Evolutionary conservation across 2,113 vertebrate species (phyloP).

Genomic region (Oncorhynchus nerka): DNA sequence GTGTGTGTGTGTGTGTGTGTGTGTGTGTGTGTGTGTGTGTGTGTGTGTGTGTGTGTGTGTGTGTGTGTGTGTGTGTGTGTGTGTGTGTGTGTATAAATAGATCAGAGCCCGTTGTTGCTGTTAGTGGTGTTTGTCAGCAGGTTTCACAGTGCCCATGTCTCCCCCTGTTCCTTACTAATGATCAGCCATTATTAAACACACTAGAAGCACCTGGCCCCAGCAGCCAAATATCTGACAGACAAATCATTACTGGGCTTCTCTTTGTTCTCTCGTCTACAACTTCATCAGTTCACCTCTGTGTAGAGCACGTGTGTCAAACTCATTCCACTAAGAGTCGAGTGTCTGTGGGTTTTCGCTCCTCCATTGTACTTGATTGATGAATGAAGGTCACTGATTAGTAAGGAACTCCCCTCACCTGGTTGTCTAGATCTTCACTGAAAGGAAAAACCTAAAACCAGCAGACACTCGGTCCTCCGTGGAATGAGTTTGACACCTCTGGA

Average conservation of each 20-base stretch:
- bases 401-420: too few species aligned
- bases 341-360: too few species aligned
- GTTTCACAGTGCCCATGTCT: conserved; percentile 26
- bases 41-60: neutral
- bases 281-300: conserved; percentile 43
- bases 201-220: conserved; percentile 5
- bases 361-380: too few species aligned
- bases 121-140: conserved; percentile 48
- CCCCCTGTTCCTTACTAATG: conserved; percentile 34
- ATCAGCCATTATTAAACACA: conserved; percentile 29
- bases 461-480: too few species aligned
- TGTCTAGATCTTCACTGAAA: too few species aligned
- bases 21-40: neutral
- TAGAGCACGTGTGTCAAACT: too few species aligned
- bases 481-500: too few species aligned
- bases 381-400: too few species aligned
- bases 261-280: conserved; percentile 53
- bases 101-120: conserved; percentile 50
- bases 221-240: conserved; percentile 48
- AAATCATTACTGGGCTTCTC: conserved; percentile 49
- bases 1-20: neutral
- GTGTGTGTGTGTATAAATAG: conserved; percentile 45
- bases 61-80: neutral
- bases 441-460: too few species aligned
- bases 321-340: too few species aligned